phyloP scores from a whole-genome alignment of 2,888 invertebrate genomes.

The Sericinus montela region DNA sequence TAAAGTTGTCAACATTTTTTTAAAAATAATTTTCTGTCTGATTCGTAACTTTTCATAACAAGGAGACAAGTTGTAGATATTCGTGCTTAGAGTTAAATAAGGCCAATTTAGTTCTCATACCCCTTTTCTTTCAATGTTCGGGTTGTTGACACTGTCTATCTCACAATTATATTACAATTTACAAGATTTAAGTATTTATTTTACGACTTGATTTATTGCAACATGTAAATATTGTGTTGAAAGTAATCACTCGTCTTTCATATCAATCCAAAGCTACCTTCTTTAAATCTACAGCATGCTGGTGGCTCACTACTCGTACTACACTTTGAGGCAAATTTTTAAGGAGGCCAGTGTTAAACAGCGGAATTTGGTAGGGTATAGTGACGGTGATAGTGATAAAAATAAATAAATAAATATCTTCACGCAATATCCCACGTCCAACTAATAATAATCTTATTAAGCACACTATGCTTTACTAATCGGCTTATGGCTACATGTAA shows the following conservation, averaged over 20 bases:
- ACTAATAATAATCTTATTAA: constrained; percentile 26
- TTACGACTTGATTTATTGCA: too few relatives aligned
- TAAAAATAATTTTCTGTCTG: constrained; percentile 20
- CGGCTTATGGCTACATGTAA: constrained; percentile 47
- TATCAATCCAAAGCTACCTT: too few relatives aligned
- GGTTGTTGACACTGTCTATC: not conserved
- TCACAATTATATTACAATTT: constrained; percentile 10
- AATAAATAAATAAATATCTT: too few relatives aligned
- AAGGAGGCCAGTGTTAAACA: too few relatives aligned
- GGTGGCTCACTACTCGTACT: too few relatives aligned
- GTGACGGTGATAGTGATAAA: too few relatives aligned
- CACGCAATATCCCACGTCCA: too few relatives aligned
- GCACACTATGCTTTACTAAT: constrained; percentile 46
- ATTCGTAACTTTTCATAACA: constrained; percentile 36
- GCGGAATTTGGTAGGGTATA: too few relatives aligned
- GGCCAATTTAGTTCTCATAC: constrained; percentile 30
- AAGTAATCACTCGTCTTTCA: too few relatives aligned
- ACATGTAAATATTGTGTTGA: too few relatives aligned
- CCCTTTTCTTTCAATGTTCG: constrained; percentile 18
- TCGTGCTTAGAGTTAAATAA: constrained; percentile 39
- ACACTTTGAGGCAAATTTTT: too few relatives aligned
- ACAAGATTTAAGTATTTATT: constrained; percentile 6
- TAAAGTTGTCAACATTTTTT: constrained; percentile 16
- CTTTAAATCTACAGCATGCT: too few relatives aligned
- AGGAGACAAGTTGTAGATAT: constrained; percentile 31